A percentile compares a stretch with the other conserved stretches of the same genome.
Evolutionary conservation across 2,888 invertebrate genomes (phyloP).

Genomic region (Dione juno): DNA sequence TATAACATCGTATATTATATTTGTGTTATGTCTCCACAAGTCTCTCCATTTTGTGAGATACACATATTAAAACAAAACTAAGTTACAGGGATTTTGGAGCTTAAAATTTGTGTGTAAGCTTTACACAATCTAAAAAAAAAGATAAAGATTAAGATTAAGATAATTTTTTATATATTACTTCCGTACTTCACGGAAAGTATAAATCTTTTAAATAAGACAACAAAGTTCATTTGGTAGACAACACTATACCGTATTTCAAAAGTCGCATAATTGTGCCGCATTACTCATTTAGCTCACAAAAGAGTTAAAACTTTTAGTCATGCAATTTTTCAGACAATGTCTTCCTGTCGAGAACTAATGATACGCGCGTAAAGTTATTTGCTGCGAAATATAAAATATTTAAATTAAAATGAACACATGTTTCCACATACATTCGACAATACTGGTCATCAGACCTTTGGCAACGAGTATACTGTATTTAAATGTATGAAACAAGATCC

Average conservation of each 20-base stretch:
- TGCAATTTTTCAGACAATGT: conserved; percentile 45
- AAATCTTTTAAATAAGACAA: neutral
- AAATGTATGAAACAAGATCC: neutral
- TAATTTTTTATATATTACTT: conserved; percentile 6
- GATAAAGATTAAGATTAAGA: neutral
- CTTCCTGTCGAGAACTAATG: conserved; percentile 45
- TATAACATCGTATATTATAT: too few relatives aligned
- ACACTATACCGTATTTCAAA: conserved; percentile 36
- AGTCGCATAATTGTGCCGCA: conserved; percentile 44
- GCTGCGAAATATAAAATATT: conserved; percentile 26
- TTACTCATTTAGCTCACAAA: conserved; percentile 44
- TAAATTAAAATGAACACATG: conserved; percentile 15
- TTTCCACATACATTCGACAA: neutral
- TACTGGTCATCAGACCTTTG: neutral
- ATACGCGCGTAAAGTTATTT: conserved; percentile 37
- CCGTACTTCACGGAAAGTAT: neutral
- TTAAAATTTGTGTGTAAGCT: neutral
- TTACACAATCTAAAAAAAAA: neutral
- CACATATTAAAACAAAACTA: too few relatives aligned
- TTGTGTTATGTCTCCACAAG: neutral
- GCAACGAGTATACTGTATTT: neutral
- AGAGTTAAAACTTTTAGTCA: conserved; percentile 44
- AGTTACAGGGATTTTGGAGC: too few relatives aligned
- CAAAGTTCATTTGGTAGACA: conserved; percentile 29
- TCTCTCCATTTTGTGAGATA: too few relatives aligned